Evolutionary conservation across 2,797 vertebrate species (phyloP), one percentile per base, ranked within the genome.

Genomic region (Apogon hyalosoma): DNA sequence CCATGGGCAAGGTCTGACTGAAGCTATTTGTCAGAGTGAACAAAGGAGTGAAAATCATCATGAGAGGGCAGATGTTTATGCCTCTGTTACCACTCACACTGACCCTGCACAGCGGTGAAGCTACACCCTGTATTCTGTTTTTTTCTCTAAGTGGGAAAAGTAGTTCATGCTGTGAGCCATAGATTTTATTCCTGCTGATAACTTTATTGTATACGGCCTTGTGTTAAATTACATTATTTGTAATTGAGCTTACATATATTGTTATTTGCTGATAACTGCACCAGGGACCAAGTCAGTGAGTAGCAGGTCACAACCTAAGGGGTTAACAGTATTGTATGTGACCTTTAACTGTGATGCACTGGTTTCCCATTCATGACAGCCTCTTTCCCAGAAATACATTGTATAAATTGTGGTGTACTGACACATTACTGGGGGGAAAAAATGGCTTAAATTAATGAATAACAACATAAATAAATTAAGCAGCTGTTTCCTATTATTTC

Each of bases 1-100:
- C 79, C 74, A 56, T 54, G 41, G 79, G 79, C 75, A 63, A 79
- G 63, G 73, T 79, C 71, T 79, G 58, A 71, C 77, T 84, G 38
- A 0, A 63, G 77, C 76, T 45, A 76, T 85, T 83, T 75, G 56
- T 85, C 73, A 70, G 19, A 57, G 60, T 0, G 59, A 84, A 69
- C 64, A 63, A 59, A 84, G 65, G 63, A 60, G 63, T 62, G 63
- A 53, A 80, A 73, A 54, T 39, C 16, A 6, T 54, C 38, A 7
- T 1, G 49, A 63, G 62, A 58, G 69, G 64, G 63, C 69, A 73
- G 75, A 73, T 57, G 67, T 69, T 58, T 67, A 28, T 21, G 66
- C 59, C 63, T 67, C 64, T 68, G 66, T 39, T 33, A 50, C 43
- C 46, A 19, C 45, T 65, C 64, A 42, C 47, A 3, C 45, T 39